phyloP scores from a whole-genome alignment of 2,888 invertebrate species.

The Lasioglossum lativentre region DNA sequence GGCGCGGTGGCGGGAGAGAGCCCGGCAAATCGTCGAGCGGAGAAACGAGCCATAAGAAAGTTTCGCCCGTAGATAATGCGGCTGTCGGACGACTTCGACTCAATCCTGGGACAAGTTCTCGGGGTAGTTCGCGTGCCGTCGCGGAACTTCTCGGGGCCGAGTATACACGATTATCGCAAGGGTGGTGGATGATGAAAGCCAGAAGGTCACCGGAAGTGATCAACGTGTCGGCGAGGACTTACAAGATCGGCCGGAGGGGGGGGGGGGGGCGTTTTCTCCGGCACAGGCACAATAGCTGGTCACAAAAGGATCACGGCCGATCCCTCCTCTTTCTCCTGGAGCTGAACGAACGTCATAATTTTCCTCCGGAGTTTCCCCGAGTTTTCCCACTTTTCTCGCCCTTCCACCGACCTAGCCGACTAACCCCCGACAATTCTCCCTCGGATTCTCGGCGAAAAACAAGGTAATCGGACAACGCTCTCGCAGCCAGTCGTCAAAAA shows the following conservation, averaged over 20 bases:
- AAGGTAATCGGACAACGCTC: conserved; percentile 28
- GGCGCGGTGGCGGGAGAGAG: not conserved
- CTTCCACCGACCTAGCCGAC: not conserved
- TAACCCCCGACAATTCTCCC: not conserved
- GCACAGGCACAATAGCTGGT: conserved; percentile 69
- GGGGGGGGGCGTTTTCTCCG: conserved; percentile 45
- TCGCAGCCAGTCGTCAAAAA: conserved; percentile 19
- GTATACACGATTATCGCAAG: conserved; percentile 52
- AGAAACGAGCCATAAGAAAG: conserved; percentile 62
- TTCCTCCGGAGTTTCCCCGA: conserved; percentile 53
- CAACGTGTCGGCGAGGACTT: conserved; percentile 60
- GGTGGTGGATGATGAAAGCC: conserved; percentile 40
- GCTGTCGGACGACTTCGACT: conserved; percentile 39
- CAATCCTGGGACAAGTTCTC: conserved; percentile 43
- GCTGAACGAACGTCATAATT: conserved; percentile 67
- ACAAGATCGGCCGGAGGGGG: not conserved
- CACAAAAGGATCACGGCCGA: conserved; percentile 67
- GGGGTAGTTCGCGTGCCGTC: conserved; percentile 25
- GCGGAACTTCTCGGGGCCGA: conserved; percentile 28
- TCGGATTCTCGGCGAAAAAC: conserved; percentile 31
- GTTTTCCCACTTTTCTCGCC: conserved; percentile 43
- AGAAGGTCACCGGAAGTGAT: conserved; percentile 67
- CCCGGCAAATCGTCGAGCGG: conserved; percentile 50
- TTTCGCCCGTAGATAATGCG: conserved; percentile 55
- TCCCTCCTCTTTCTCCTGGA: conserved; percentile 36